A percentile compares a stretch with the other conserved stretches of the same genome.
phyloP scores from a whole-genome alignment of 1,140 invertebrate species.

The Drosophila gunungcola region DNA sequence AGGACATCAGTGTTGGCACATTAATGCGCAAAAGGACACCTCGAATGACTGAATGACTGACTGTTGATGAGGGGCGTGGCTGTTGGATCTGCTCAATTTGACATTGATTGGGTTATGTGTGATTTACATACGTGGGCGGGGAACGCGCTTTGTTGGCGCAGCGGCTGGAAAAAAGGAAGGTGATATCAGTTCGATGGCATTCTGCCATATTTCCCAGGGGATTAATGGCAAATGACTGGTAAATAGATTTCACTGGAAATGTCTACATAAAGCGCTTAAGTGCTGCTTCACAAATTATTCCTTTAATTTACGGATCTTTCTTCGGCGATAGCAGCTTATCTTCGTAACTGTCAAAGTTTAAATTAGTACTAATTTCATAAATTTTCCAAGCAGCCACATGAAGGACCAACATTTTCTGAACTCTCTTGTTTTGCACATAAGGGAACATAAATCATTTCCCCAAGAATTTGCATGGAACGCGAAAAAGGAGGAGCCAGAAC shows the following conservation, averaged over 20 bases:
- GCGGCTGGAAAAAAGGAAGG: not conserved
- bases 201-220: constrained; percentile 11
- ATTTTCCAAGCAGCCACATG: constrained; percentile 21
- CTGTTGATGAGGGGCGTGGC: constrained; percentile 35
- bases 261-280: constrained; percentile 2
- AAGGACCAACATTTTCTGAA: constrained; percentile 1
- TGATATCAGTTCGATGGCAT: constrained; percentile 23
- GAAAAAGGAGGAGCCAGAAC: not conserved
- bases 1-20: constrained; percentile 3
- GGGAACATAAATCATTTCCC: constrained; percentile 63
- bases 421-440: constrained; percentile 1
- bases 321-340: constrained; percentile 16
- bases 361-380: constrained; percentile 51
- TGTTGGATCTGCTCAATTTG: constrained; percentile 62
- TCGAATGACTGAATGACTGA: constrained; percentile 31
- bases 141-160: not conserved
- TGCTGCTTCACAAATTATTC: not conserved
- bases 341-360: constrained; percentile 35
- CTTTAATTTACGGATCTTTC: constrained; percentile 8
- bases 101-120: constrained; percentile 73
- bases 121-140: constrained; percentile 43
- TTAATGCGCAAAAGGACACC: not conserved
- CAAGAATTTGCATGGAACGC: constrained; percentile 5
- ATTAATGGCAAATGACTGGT: constrained; percentile 10
- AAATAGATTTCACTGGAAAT: constrained; percentile 23